Evolutionary conservation across 2,888 invertebrate species (phyloP), one percentile per base, ranked within the genome.

Genomic region (Clitarchus hookeri): DNA sequence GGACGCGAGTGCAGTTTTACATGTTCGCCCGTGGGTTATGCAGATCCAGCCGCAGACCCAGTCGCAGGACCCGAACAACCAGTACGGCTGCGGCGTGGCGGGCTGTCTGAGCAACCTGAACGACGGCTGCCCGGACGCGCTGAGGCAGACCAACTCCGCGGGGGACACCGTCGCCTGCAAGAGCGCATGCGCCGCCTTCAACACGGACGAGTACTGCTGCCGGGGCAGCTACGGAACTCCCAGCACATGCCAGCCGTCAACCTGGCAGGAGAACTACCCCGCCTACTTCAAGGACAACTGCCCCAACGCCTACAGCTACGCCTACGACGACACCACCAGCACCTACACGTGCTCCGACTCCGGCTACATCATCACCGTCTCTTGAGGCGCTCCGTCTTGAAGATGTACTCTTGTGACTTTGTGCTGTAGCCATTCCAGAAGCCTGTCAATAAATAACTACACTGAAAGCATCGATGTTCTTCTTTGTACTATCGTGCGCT

Each of bases 221-320:
- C 90, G 92, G 44, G 91, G 92, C 3, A 27, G 44, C 54, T 84
- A 82, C 83, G 89, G 90, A 25, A 90, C 88, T 8, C 92, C 93
- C 0, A 89, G 91, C 82, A 92, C 91, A 8, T 93, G 93, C 89
- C 90, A 90, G 77, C 89, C 91, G 80, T 87, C 88, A 23, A 88
- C 90, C 87, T 91, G 91, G 91, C 90, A 91, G 0, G 88, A 89
- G 78, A 88, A 91, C 86, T 92, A 92, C 88, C 91, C 92, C 80
- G 85, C 89, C 4, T 91, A 90, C 85, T 93, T 93, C 90, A 93
- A 93, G 88, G 87, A 89, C 0, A 90, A 91, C 16, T 93, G 93
- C 88, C 93, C 93, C 2, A 91, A 92, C 86, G 93, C 93, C 13
- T 93, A 93, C 90, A 92, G 92, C 87, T 93, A 93, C 88, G 92